These are phyloP conservation scores for Daubentonia madagascariensis DNA, from an alignment of 2,113 vertebrate genomes.

Conservation along the genomic window DNA sequence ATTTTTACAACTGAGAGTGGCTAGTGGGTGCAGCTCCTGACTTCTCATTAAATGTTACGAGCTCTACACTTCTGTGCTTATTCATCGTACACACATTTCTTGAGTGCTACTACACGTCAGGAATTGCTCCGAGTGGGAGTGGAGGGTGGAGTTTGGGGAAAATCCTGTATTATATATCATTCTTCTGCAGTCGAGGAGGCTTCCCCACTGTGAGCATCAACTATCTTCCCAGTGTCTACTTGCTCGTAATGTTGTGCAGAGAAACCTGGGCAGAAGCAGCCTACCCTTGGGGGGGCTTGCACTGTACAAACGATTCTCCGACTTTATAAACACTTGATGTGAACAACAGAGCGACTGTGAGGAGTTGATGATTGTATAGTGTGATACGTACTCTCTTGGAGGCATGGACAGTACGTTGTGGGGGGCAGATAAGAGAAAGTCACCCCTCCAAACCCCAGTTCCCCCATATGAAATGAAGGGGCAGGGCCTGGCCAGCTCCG, in stretches of 20 bases:
- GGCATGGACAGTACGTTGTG: background rate
- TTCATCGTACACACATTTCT: background rate
- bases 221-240: background rate
- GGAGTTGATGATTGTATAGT: background rate
- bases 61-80: background rate
- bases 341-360: background rate
- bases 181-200: background rate
- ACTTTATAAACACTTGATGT: background rate
- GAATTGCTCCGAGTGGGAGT: too few species aligned
- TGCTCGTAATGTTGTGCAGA: background rate
- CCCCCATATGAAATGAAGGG: background rate
- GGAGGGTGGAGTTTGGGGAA: background rate
- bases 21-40: background rate
- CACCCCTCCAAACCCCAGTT: background rate
- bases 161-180: background rate
- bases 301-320: background rate
- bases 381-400: background rate
- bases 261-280: too few species aligned
- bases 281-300: background rate
- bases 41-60: background rate
- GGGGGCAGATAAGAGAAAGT: background rate
- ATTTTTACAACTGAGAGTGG: background rate
- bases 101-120: background rate
- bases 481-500: rapidly evolving
- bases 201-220: background rate